These are phyloP conservation scores for Pelvicachromis taeniatus DNA, from an alignment of 2,113 vertebrate species.

Conservation along the genomic window DNA sequence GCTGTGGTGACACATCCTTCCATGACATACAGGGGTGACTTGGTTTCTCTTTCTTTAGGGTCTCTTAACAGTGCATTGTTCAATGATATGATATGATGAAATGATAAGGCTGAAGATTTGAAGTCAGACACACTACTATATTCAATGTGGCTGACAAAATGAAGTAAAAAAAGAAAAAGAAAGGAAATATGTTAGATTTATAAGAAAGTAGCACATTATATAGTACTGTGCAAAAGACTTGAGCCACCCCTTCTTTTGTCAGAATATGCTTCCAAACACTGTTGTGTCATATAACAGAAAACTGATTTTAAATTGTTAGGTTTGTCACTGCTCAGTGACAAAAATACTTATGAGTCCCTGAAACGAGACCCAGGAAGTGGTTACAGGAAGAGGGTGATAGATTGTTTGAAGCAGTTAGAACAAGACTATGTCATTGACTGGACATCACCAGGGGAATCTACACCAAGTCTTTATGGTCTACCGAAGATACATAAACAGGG, in stretches of 20 bases:
- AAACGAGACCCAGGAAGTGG: too few species aligned
- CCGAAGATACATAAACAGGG: too few species aligned
- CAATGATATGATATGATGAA: too few species aligned
- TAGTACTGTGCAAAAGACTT: not conserved
- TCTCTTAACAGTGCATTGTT: not conserved
- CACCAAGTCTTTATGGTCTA: too few species aligned
- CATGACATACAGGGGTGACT: slow-evolving; percentile 30
- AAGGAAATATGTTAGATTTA: not conserved
- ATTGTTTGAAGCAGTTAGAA: too few species aligned
- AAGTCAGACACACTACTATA: not conserved
- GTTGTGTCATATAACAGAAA: too few species aligned
- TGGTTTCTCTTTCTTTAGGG: not conserved
- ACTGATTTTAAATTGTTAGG: too few species aligned
- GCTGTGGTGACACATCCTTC: slow-evolving; percentile 21
- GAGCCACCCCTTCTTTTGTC: not conserved
- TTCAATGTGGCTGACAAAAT: not conserved
- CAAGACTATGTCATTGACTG: too few species aligned
- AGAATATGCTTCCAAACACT: not conserved
- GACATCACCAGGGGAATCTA: too few species aligned
- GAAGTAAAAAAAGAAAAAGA: not conserved
- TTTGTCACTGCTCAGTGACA: too few species aligned
- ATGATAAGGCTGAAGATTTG: not conserved
- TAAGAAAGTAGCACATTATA: not conserved
- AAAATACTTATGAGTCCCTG: too few species aligned
- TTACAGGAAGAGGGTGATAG: too few species aligned